Evolutionary conservation across 1,140 invertebrate species (phyloP), one percentile per base, ranked within the genome.

Genomic region (Magallana angulata): DNA sequence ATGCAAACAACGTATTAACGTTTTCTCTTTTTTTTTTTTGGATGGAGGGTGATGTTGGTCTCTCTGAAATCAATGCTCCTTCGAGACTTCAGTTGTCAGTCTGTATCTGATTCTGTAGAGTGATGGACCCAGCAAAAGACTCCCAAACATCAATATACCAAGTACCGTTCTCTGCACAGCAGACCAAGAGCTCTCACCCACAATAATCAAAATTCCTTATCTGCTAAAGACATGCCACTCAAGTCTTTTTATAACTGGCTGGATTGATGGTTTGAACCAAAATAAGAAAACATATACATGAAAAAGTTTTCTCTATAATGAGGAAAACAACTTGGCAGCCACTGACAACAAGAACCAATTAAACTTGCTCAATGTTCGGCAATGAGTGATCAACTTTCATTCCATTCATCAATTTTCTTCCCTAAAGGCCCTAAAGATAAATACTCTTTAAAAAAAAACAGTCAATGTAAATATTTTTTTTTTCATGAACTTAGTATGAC

Each of bases 201-300:
- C 18, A 24, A 24, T 18, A 71, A 71, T 71, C 18, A 71, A 71
- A 71, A 71, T 71, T 71, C 64, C 64, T 71, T 71, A 71, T 71
- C 64, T 71, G 64, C 64, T 71, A 71, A 71, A 71, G 64, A 71
- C 64, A 24, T 71, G 64, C 64, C 64, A 71, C 18, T 71, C 64
- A 71, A 71, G 30, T 24, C 30, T 71, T 24, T 68, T 71, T 71
- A 24, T 24, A 48, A 48, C 30, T 18, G 64, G 3, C 64, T 71
- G 64, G 18, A 71, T 71, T 71, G 64, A 71, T 71, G 64, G 18
- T 7, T 71, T 18, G 18, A 71, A 71, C 64, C 18, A 71, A 71
- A 71, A 71, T 71, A 71, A 24, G 18, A 71, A 9, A 71, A 71
- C 36, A 48, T 71, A 11, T 71, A 71, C 64, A 71, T 71, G 64